Evolutionary conservation across 2,888 invertebrate genomes (phyloP).

Genomic region (Netelia inedita): DNA sequence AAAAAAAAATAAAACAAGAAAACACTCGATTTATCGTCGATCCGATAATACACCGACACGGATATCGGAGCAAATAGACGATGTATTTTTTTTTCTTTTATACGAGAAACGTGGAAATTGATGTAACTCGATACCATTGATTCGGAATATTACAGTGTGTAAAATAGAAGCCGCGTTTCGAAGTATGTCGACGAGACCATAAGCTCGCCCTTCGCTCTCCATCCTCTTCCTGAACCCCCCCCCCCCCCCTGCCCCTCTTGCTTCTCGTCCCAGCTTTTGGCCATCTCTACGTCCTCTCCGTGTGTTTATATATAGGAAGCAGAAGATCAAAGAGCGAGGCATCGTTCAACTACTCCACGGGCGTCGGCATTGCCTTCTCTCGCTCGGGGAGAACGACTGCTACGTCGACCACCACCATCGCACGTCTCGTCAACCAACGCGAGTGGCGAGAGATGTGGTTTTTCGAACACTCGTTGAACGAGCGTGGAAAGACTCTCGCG

Average conservation of each 20-base stretch:
- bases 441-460: constrained; percentile 31
- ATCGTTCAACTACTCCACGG: constrained; percentile 78
- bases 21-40: neutral
- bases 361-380: constrained; percentile 75
- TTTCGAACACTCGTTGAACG: constrained; percentile 37
- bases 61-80: neutral
- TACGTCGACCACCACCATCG: constrained; percentile 69
- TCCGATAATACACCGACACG: neutral
- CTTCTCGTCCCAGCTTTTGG: constrained; percentile 59
- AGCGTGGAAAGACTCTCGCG: constrained; percentile 26
- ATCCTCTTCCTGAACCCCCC: constrained; percentile 41
- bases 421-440: constrained; percentile 39
- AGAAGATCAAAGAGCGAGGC: constrained; percentile 83
- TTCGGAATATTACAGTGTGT: constrained; percentile 35
- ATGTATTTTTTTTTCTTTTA: neutral
- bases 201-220: constrained; percentile 44
- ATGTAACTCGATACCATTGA: constrained; percentile 25
- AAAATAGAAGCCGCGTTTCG: constrained; percentile 64
- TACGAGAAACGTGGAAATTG: neutral
- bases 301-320: constrained; percentile 84
- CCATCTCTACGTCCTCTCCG: constrained; percentile 57
- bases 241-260: constrained; percentile 47
- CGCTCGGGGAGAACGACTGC: constrained; percentile 47
- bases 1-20: neutral
- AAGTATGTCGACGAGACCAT: constrained; percentile 70